phyloP scores from a whole-genome alignment of 2,888 invertebrate genomes.

The Drosophila subquinaria region DNA sequence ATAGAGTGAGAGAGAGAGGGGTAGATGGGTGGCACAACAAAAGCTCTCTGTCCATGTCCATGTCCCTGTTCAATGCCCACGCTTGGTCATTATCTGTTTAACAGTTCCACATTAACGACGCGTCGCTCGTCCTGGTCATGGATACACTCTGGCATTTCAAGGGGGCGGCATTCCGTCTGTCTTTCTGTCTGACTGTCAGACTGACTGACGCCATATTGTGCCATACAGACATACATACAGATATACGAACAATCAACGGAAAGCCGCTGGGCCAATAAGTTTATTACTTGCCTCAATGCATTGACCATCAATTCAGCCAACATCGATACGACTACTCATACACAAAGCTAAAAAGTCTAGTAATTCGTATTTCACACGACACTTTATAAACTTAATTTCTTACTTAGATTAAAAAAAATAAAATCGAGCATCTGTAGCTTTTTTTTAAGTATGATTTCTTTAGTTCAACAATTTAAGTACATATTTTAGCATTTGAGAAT shows the following conservation, averaged over 20 bases:
- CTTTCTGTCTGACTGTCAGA: constrained; percentile 9
- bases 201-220: constrained; percentile 53
- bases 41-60: constrained; percentile 29
- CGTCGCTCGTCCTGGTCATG: constrained; percentile 58
- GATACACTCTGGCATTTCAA: constrained; percentile 51
- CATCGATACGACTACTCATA: constrained; percentile 14
- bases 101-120: constrained; percentile 80
- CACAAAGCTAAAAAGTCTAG: neutral
- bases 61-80: constrained; percentile 35
- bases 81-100: constrained; percentile 81
- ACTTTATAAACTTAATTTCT: too few species aligned
- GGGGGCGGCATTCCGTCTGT: constrained; percentile 11
- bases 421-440: too few species aligned
- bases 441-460: too few species aligned
- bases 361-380: too few species aligned
- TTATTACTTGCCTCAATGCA: constrained; percentile 80
- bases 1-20: neutral
- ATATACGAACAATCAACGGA: constrained; percentile 68
- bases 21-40: constrained; percentile 29
- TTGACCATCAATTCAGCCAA: constrained; percentile 64
- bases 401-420: too few species aligned
- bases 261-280: constrained; percentile 79
- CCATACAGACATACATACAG: constrained; percentile 43
- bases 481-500: too few species aligned
- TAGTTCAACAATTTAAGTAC: too few species aligned